Conservation (phyloP, 2,113 vertebrate species). For the Jaculus jaculus region DNA sequence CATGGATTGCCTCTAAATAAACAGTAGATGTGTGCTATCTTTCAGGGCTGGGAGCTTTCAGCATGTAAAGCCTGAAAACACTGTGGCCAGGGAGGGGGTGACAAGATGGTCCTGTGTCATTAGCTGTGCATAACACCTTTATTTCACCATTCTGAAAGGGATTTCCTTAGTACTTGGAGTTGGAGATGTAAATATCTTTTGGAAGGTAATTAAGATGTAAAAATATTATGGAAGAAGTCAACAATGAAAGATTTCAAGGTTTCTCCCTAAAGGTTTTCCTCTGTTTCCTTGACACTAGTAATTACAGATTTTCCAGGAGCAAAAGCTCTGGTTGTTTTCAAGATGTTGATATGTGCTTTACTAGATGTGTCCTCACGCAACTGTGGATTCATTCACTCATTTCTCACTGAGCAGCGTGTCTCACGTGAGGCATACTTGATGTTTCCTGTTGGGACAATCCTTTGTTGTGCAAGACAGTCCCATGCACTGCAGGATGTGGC, state of each 20-base stretch:
- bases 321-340: neutral
- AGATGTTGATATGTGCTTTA: neutral
- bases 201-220: neutral
- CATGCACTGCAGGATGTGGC: accelerated
- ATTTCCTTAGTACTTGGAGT: neutral
- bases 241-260: neutral
- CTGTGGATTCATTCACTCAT: neutral
- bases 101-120: too few relatives aligned
- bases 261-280: neutral
- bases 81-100: neutral
- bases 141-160: neutral
- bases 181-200: neutral
- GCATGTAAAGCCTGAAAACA: accelerated
- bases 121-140: neutral
- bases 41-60: neutral
- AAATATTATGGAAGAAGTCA: neutral
- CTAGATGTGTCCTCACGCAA: neutral
- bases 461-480: neutral
- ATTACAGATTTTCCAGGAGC: neutral
- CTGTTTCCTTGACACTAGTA: neutral
- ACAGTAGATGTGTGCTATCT: neutral
- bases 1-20: neutral
- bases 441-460: neutral
- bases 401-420: neutral
- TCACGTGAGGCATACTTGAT: neutral